A percentile compares a stretch with the other conserved stretches of the same genome.
phyloP scores from a whole-genome alignment of 92 coral and sea anemone genomes.

The Heliopora coerulea region DNA sequence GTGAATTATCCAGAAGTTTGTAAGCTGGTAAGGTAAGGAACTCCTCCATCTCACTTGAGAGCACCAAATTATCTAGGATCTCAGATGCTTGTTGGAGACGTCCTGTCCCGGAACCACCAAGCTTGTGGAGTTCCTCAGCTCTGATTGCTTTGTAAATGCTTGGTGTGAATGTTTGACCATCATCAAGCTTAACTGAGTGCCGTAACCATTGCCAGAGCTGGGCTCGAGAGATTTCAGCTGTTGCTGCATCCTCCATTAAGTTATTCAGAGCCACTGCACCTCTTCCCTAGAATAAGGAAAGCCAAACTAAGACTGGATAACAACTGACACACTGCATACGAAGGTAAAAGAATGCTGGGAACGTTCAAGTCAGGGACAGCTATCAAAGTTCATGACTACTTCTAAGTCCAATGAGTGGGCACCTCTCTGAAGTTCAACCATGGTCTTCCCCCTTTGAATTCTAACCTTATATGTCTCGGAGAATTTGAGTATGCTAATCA shows the following conservation, averaged over 20 bases:
- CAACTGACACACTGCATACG: too few relatives aligned
- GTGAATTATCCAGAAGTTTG: slow-evolving; percentile 74
- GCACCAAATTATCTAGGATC: slow-evolving; percentile 76
- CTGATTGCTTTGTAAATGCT: slow-evolving; percentile 65
- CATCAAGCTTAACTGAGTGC: slow-evolving; percentile 64
- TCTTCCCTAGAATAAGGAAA: slow-evolving; percentile 58
- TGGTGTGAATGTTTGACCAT: slow-evolving; percentile 69
- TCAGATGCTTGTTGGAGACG: slow-evolving; percentile 84
- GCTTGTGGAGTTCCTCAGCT: slow-evolving; percentile 73
- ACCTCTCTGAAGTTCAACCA: too few relatives aligned
- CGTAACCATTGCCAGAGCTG: slow-evolving; percentile 96
- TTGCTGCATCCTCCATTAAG: slow-evolving; percentile 98
- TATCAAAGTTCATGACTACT: too few relatives aligned
- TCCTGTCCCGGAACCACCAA: slow-evolving; percentile 74
- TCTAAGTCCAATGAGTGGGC: too few relatives aligned
- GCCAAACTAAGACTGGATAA: neutral
- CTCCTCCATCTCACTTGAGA: slow-evolving; percentile 83
- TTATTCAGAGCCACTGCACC: slow-evolving; percentile 95
- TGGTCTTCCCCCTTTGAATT: too few relatives aligned
- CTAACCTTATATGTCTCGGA: too few relatives aligned
- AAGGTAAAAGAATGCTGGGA: too few relatives aligned
- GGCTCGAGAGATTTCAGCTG: slow-evolving; percentile 93
- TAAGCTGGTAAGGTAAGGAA: slow-evolving; percentile 92
- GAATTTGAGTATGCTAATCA: too few relatives aligned
- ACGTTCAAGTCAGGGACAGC: too few relatives aligned